Evolutionary conservation across 2,113 vertebrate species (phyloP).

Genomic region (Pituophis catenifer): DNA sequence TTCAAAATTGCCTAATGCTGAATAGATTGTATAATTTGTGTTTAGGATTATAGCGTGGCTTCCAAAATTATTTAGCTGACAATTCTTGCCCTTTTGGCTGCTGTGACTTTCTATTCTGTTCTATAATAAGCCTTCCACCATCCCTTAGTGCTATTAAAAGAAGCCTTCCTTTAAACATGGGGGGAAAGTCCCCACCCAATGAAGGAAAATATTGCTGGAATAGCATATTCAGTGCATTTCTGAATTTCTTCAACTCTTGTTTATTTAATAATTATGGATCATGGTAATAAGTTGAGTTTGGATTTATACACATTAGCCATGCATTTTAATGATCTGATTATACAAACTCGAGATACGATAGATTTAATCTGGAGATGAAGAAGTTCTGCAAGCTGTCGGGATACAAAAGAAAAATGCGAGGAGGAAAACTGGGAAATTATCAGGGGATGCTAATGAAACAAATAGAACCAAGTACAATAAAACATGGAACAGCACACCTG

Average conservation of each 20-base stretch:
- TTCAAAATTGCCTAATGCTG: neutral
- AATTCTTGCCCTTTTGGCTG: conserved; percentile 11
- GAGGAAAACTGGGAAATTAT: conserved; percentile 51
- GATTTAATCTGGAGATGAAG: conserved; percentile 59
- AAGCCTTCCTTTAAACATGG: conserved; percentile 13
- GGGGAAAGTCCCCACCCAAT: conserved; percentile 42
- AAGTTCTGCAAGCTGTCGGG: conserved; percentile 55
- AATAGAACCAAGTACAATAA: conserved; percentile 63
- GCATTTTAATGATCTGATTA: conserved; percentile 76
- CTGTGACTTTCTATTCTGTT: neutral
- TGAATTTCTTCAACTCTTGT: conserved; percentile 58
- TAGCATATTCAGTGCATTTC: conserved; percentile 57
- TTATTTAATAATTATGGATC: conserved; percentile 71
- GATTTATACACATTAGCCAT: conserved; percentile 73
- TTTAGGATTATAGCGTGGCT: neutral
- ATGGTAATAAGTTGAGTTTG: conserved; percentile 65
- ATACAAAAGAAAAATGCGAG: conserved; percentile 21
- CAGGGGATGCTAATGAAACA: conserved; percentile 56
- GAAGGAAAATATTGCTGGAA: conserved; percentile 33
- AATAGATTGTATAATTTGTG: neutral
- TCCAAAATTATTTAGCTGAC: neutral
- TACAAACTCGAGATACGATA: conserved; percentile 61
- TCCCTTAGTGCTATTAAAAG: conserved; percentile 40
- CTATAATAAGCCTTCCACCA: conserved; percentile 12
- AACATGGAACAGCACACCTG: conserved; percentile 46